Evolutionary conservation across 1,140 invertebrate genomes (phyloP), one percentile per base, ranked within the genome.

Genomic region (Pemphigus obesinymphae): DNA sequence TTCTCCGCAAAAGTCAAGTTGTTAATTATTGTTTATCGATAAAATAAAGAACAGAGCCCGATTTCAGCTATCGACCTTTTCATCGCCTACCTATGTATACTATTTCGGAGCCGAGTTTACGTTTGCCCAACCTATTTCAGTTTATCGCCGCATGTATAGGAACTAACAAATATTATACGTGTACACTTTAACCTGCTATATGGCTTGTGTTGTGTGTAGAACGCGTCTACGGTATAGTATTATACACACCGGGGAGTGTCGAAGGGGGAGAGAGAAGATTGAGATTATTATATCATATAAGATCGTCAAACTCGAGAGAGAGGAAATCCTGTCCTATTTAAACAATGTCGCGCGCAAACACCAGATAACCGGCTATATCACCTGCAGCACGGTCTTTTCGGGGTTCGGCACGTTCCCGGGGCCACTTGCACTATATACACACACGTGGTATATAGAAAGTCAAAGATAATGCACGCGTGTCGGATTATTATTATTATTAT

Each of bases 261-360:
- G 68, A 29, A 26, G 23, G 10, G n/a, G n/a, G 53, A 29, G 50
- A 29, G 73, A 34, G 45, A 11, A 76, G n/a, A 55, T 78, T 40
- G 31, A 55, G 34, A 78, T 55, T 48, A 58, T 78, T 58, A 55
- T 76, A 78, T 58, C 31, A 78, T 40, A 17, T 61, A 10, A 40
- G 50, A 58, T 78, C 34, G 48, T 58, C 75, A 13, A 37, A 76
- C 73, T 23, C 53, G 34, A 40, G n/a, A 70, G 6, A 78, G 75
- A 61, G 75, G 75, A 78, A 61, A 78, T 78, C 75, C 75, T 78
- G 75, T 78, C 48, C 34, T 37, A 37, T 61, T 78, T 55, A 78
- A 78, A 78, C 50, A 78, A 53, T 37, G 50, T 78, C 73, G 50
- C 50, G 50, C 11, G 15, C 50, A 78, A 78, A 78, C 75, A 78